Base-by-base conservation (phyloP, 2,888 invertebrate genomes). In the Apotomis turbidana region DNA sequence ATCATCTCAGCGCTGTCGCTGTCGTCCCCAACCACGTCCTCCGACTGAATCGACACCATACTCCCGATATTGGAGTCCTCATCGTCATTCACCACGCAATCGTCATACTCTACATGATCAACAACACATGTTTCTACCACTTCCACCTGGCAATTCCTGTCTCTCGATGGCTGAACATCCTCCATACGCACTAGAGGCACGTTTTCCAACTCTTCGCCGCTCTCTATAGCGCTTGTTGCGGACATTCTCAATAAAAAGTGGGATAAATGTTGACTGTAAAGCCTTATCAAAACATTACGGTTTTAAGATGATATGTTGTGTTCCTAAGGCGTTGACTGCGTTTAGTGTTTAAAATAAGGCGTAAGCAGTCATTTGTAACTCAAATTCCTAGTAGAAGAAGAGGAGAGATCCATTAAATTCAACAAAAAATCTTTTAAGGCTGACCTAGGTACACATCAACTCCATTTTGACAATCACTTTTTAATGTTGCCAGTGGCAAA, bases 131-230 rank as follows among this genome's bases (percentile, higher is more conserved):
- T 83, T 57, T 86, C 89, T 55, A 85, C 75, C 0, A 81, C 80
- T 61, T 81, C 81, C 5, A 79, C 79, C 13, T 79, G 75, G 9
- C 81, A 49, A 83, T 80, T 75, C 70, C 84, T 80, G 51, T 80
- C 83, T 73, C 87, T 83, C 0, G 88, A 84, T 4, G 91, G 90
- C 73, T 91, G 91, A 0, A 91, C 87, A 67, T 91, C 92, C 63
- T 87, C 88, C 91, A 91, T 89, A 63, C 90, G 87, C 49, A 91
- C 91, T 36, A 91, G 79, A 27, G 88, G 86, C n/a, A 90, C 86
- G 79, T 87, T 87, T 70, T 88, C 90, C 70, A 90, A 77, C 73
- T 91, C 90, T 73, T 91, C 91, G 74, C 74, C 70, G 60, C 79
- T 84, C 76, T 90, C 90, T 70, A 90, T 79, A 73, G 83, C 82